Evolutionary conservation across 2,113 vertebrate genomes (phyloP).

Genomic region (Oostethus manadensis): DNA sequence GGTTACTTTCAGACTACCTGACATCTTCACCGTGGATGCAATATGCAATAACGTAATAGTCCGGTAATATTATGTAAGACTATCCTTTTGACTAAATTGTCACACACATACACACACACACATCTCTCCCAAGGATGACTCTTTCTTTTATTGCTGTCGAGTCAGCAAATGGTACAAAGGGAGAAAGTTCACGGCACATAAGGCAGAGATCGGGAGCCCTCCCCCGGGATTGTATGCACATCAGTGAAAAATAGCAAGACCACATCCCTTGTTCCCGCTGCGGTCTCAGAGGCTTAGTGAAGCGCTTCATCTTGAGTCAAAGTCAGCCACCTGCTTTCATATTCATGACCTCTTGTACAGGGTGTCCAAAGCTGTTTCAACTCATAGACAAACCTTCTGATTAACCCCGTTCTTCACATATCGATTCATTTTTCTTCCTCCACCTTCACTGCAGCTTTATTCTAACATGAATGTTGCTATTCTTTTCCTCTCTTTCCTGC

Average conservation of each 20-base stretch:
- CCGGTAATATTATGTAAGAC: not conserved
- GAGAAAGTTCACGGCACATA: constrained; percentile 35
- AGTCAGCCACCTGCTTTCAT: constrained; percentile 42
- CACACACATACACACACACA: not conserved
- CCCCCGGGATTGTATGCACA: constrained; percentile 22
- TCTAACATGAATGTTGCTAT: constrained; percentile 44
- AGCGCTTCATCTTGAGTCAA: constrained; percentile 45
- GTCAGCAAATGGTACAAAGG: constrained; percentile 17
- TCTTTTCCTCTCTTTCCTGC: constrained; percentile 18
- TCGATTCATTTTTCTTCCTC: constrained; percentile 57
- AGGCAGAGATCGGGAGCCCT: constrained; percentile 31
- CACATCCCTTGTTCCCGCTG: constrained; percentile 32
- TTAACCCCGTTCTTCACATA: constrained; percentile 26
- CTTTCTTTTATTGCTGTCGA: constrained; percentile 13
- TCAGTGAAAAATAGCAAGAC: constrained; percentile 48
- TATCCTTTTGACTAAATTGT: not conserved
- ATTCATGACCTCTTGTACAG: constrained; percentile 52
- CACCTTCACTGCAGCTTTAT: constrained; percentile 46
- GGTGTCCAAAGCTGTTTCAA: constrained; percentile 51
- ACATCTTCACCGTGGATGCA: too few species aligned
- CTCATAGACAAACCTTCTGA: constrained; percentile 49
- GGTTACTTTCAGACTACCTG: not conserved
- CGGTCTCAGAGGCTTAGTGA: constrained; percentile 32
- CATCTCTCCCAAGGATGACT: not conserved
- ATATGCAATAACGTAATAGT: not conserved